Evolutionary conservation across 2,888 invertebrate species (phyloP), one percentile per base, ranked within the genome.

Genomic region (Drosophila melanosoma): DNA sequence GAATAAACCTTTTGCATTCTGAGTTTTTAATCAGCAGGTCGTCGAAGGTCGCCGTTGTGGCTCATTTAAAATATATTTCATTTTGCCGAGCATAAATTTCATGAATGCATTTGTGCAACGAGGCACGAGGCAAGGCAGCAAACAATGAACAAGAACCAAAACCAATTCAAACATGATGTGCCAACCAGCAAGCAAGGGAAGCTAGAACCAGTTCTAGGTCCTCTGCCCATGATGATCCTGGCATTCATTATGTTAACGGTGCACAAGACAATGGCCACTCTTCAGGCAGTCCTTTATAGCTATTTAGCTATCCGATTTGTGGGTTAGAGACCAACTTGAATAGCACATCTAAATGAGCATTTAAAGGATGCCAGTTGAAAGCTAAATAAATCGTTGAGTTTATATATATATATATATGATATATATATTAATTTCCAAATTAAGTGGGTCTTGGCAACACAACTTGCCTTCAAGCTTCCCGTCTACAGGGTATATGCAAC

Each of bases 51-150:
- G 79, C 42, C 45, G 38, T 29, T 26, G 53, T 63, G 48, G 56
- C 84, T 87, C 87, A 87, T 82, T 84, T 81, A 81, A 87, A 83
- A 82, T 87, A 82, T 81, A 82, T 82, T 84, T 81, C 68, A 82
- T 81, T 84, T 58, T 82, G 70, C 68, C 63, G 74, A 64, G 66
- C 80, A 69, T 83, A 86, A 73, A 79, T 86, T 76, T 76, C 83
- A 85, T 88, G 88, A 88, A 82, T 83, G 83, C 88, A 83, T 78
- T 77, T 73, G 52, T 36, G 45, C 69, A 58, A 52, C 48, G 51
- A 26, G 20, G 56, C 59, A 45, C 23, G 23, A 45, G 8, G 15
- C 23, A 45, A 45, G 1, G 4, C 15, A 15, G 20, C 20, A 45
- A 20, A 3, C 42, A 38, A 38, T 17, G 17, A 38, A 38, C 3